phyloP scores from a whole-genome alignment of 2,113 vertebrate species.

The Paramormyrops kingsleyae region DNA sequence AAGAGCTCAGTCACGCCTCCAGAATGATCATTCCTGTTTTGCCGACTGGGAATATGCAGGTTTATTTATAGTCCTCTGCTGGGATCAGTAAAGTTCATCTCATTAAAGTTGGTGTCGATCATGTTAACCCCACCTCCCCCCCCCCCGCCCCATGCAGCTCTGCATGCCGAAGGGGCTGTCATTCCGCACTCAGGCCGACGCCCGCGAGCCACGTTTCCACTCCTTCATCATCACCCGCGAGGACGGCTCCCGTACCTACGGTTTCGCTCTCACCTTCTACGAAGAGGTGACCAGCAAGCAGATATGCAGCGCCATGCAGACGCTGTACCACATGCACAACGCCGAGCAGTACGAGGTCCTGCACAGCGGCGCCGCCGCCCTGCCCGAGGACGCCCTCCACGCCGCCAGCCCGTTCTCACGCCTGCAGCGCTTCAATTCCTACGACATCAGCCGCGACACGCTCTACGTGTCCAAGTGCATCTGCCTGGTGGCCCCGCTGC shows the following conservation, averaged over 20 bases:
- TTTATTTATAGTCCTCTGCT: background rate
- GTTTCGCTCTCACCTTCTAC: conserved; percentile 95
- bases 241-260: conserved; percentile 95
- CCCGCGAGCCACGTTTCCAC: conserved; percentile 87
- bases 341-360: conserved; percentile 93
- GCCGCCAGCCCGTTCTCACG: conserved; percentile 75
- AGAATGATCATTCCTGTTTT: background rate
- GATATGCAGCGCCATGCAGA: conserved; percentile 99
- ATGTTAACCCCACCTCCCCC: background rate
- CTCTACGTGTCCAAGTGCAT: conserved; percentile 97
- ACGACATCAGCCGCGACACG: conserved; percentile 94
- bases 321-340: conserved; percentile 98
- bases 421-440: conserved; percentile 94
- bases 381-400: conserved; percentile 45
- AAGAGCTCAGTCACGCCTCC: background rate
- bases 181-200: conserved; percentile 91
- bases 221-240: conserved; percentile 97
- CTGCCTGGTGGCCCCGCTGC: conserved; percentile 93
- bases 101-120: background rate
- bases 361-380: conserved; percentile 56
- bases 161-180: conserved; percentile 97
- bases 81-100: background rate
- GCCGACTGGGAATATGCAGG: background rate
- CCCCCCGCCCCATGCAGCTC: conserved; percentile 65
- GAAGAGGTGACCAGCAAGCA: conserved; percentile 98